A percentile compares a stretch with the other conserved stretches of the same genome.
Evolutionary conservation across 2,797 vertebrate species (phyloP).

Genomic region (Sebastes steindachneri): DNA sequence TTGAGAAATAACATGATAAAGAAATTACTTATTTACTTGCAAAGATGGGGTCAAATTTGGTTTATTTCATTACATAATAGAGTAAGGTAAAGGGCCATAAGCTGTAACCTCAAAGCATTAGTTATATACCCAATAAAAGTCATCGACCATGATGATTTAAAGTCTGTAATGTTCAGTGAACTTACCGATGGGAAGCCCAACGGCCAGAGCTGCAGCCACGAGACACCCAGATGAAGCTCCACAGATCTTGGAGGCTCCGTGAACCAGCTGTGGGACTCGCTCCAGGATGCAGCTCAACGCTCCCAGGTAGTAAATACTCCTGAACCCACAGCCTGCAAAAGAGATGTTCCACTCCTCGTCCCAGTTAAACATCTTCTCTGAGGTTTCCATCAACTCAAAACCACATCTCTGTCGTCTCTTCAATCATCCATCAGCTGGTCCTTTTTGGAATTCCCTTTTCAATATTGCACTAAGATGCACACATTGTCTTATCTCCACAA

Average conservation of each 20-base stretch:
- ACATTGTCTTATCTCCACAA: not conserved
- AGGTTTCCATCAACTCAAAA: not conserved
- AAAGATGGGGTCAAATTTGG: not conserved
- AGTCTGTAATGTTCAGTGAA: not conserved
- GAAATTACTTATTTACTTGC: not conserved
- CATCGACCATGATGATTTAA: not conserved
- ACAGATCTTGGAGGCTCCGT: slow-evolving; percentile 83
- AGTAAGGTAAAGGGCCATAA: not conserved
- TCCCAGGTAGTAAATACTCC: slow-evolving; percentile 89
- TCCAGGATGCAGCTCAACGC: slow-evolving; percentile 87
- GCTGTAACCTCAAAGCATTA: not conserved
- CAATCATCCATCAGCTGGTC: not conserved
- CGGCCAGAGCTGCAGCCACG: slow-evolving; percentile 79
- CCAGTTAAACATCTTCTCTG: slow-evolving; percentile 30
- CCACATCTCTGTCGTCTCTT: not conserved
- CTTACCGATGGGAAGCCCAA: slow-evolving; percentile 85
- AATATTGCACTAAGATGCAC: not conserved
- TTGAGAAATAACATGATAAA: not conserved
- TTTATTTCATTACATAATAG: not conserved
- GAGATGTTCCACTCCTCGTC: slow-evolving; percentile 88
- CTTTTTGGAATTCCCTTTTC: not conserved
- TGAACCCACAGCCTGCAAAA: slow-evolving; percentile 90
- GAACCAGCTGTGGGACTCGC: slow-evolving; percentile 80
- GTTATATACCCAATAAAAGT: not conserved
- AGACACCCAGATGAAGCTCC: slow-evolving; percentile 89